phyloP scores from a whole-genome alignment of 2,797 vertebrate species.

The Alectoris magna region DNA sequence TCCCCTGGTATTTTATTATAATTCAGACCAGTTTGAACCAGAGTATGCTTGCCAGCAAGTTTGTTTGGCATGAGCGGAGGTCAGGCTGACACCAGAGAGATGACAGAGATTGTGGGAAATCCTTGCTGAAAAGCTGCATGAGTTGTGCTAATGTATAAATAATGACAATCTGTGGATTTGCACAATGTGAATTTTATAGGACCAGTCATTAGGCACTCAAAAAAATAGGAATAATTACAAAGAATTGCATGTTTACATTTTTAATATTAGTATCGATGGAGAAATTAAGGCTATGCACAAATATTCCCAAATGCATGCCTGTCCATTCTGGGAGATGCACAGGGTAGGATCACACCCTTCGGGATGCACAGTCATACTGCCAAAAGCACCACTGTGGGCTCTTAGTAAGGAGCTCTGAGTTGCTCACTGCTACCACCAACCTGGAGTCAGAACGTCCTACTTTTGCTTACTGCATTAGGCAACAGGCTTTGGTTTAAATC shows the following conservation, averaged over 20 bases:
- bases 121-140: background rate
- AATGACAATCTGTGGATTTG: background rate
- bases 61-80: background rate
- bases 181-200: background rate
- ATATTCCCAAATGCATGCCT: too few relatives aligned
- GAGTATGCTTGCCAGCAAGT: background rate
- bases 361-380: background rate
- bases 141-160: background rate
- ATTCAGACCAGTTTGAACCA: background rate
- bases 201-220: too few relatives aligned
- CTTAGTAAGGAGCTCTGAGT: background rate
- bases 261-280: background rate
- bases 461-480: background rate
- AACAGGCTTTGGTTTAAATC: background rate
- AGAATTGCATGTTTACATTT: background rate
- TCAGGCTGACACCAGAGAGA: background rate
- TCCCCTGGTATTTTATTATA: background rate
- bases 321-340: background rate
- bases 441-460: background rate
- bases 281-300: background rate
- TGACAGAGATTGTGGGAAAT: background rate
- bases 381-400: background rate
- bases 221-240: background rate
- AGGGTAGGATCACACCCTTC: background rate
- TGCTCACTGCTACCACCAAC: too few relatives aligned